Base-by-base conservation (phyloP, 2,888 invertebrate species). In the Oscheius sp. region DNA sequence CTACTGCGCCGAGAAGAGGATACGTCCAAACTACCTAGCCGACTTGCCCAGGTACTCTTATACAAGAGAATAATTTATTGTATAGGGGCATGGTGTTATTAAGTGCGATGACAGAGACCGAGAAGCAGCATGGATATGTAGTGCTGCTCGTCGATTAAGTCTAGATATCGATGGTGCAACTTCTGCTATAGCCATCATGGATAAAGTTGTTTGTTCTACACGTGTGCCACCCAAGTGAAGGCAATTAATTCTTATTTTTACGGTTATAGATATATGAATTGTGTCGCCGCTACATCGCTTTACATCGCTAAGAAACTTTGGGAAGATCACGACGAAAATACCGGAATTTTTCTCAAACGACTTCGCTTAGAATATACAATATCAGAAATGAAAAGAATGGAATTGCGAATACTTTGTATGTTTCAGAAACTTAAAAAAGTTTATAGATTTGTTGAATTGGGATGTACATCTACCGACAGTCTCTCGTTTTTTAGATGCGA, bases 381-480 rank as follows among this genome's bases (percentile, higher is more conserved):
- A 17, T 68, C 64, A 38, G 78, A 78, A 49, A 59, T 78, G 72
- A 76, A 73, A 41, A 66, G 78, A 17, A 78, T 78, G 78, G 78
- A 78, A 50, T 17, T 74, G 51, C 63, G 70, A 50, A 77, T 78
- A 28, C 67, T 78, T 30, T 50, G 74, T 72, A 36, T 28, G 65
- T 49, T 50, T n/a, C n/a, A 22, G 49, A 8, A 1, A n/a, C 6
- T 65, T 44, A n/a, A 12, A 12, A 36, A 49, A 14, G 17, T 50
- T 41, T 63, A 32, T 20, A 73, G 75, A 64, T 30, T 61, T 73
- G 9, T 70, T 78, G 32, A 57, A 59, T 14, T 78, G 78, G 78
- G 78, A 78, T 51, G 75, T 72, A 0, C 68, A 72, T 22, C 72
- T 78, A 33, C 78, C 78, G 6, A 75, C 72, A 22, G 63, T 75